These are phyloP conservation scores for Saguinus imperator DNA, from an alignment of 2,113 vertebrate genomes.

Conservation along the genomic window DNA sequence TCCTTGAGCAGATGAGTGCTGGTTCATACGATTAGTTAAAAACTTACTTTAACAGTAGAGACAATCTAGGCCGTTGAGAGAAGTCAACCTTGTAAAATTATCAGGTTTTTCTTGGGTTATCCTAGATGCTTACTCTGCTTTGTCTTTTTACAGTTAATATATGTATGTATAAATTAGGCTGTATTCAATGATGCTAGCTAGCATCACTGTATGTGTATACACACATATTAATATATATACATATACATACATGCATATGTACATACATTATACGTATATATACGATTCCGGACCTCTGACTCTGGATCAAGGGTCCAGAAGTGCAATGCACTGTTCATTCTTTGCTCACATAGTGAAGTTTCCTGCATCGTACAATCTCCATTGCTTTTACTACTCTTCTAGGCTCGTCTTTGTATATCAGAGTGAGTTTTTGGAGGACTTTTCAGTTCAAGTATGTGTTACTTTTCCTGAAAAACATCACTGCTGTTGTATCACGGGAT, in stretches of 20 bases:
- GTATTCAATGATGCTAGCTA: background rate
- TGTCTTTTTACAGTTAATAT: background rate
- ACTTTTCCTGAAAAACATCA: background rate
- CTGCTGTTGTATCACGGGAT: background rate
- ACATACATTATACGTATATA: too few species aligned
- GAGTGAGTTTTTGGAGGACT: background rate
- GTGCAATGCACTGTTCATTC: background rate
- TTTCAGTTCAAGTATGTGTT: background rate
- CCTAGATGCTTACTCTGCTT: background rate
- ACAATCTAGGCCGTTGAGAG: background rate
- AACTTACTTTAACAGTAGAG: background rate
- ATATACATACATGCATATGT: too few species aligned
- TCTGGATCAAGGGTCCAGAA: background rate
- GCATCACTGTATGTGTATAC: too few species aligned
- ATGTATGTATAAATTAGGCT: background rate
- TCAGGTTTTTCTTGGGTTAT: background rate
- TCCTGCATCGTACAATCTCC: background rate
- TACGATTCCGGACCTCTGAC: too few species aligned
- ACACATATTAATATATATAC: too few species aligned
- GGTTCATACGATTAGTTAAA: background rate
- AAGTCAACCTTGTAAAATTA: background rate
- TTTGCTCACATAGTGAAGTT: background rate
- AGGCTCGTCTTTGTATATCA: background rate
- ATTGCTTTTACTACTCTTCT: background rate
- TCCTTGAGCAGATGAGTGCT: background rate